Percentiles rank a stretch among this genome's conserved stretches.
phyloP scores from a whole-genome alignment of 2,888 invertebrate species.

The Acrocera orbiculus region DNA sequence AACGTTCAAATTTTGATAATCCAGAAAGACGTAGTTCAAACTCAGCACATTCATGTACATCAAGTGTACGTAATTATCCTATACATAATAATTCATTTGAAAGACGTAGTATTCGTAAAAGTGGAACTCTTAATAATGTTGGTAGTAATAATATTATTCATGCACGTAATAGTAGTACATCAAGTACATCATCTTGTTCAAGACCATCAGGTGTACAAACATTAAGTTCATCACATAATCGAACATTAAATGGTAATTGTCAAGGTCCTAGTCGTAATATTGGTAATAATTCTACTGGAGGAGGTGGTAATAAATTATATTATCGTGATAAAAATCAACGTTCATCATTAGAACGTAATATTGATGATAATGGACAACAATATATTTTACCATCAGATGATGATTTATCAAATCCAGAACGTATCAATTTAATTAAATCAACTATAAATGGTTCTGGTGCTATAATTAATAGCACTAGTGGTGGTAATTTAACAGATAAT shows the following conservation, averaged over 20 bases:
- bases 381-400: constrained; percentile 17
- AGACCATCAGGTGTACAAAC: constrained; percentile 17
- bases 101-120: constrained; percentile 23
- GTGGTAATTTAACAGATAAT: constrained; percentile 12
- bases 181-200: constrained; percentile 12
- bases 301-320: constrained; percentile 2
- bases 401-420: constrained; percentile 22
- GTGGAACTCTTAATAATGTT: constrained; percentile 25
- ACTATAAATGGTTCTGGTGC: constrained; percentile 10
- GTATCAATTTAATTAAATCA: constrained; percentile 21
- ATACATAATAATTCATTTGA: constrained; percentile 29
- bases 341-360: constrained; percentile 14
- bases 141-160: constrained; percentile 7
- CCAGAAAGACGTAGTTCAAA: constrained; percentile 27
- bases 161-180: constrained; percentile 13
- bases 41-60: constrained; percentile 25
- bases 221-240: constrained; percentile 15
- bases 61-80: constrained; percentile 14
- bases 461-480: constrained; percentile 14
- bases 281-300: constrained; percentile 7
- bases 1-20: constrained; percentile 21
- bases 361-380: constrained; percentile 13
- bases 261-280: constrained; percentile 9
- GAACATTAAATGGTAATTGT: constrained; percentile 4
- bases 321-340: constrained; percentile 4